phyloP scores from a whole-genome alignment of 1,140 invertebrate genomes.

The Delia radicum region DNA sequence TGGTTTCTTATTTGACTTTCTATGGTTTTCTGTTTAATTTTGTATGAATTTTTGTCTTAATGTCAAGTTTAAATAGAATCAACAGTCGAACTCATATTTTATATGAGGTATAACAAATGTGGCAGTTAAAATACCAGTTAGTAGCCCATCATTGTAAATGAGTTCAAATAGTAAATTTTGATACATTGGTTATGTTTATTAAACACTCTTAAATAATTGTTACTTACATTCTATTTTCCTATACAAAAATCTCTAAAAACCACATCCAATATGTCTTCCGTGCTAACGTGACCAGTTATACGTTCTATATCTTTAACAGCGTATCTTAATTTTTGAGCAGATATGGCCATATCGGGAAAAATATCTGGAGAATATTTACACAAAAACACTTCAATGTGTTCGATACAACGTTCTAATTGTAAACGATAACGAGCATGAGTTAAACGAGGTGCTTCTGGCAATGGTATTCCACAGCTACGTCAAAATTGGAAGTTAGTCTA shows the following conservation, averaged over 20 bases:
- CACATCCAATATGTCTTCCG: conserved; percentile 78
- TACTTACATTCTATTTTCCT: conserved; percentile 72
- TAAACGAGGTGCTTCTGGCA: conserved; percentile 63
- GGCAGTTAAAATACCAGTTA: too few species aligned
- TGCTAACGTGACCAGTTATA: conserved; percentile 74
- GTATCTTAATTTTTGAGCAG: conserved; percentile 68
- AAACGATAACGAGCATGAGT: conserved; percentile 66
- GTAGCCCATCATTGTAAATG: too few species aligned
- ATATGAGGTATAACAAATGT: too few species aligned
- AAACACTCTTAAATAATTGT: too few species aligned
- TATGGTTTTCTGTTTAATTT: too few species aligned
- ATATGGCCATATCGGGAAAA: conserved; percentile 66
- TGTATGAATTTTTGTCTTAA: too few species aligned
- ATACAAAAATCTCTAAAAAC: conserved; percentile 88
- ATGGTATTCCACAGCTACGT: conserved; percentile 67
- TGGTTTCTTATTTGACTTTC: too few species aligned
- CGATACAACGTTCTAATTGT: conserved; percentile 62
- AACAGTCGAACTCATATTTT: too few species aligned
- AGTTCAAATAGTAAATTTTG: too few species aligned
- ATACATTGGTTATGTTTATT: too few species aligned
- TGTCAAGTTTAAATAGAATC: too few species aligned
- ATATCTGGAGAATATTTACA: conserved; percentile 50
- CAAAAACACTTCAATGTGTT: conserved; percentile 61
- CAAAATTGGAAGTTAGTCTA: conserved; percentile 34
- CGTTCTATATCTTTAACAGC: conserved; percentile 69